These are phyloP conservation scores for Chaitophorus viminalis DNA, from an alignment of 2,888 invertebrate species.

Conservation along the genomic window DNA sequence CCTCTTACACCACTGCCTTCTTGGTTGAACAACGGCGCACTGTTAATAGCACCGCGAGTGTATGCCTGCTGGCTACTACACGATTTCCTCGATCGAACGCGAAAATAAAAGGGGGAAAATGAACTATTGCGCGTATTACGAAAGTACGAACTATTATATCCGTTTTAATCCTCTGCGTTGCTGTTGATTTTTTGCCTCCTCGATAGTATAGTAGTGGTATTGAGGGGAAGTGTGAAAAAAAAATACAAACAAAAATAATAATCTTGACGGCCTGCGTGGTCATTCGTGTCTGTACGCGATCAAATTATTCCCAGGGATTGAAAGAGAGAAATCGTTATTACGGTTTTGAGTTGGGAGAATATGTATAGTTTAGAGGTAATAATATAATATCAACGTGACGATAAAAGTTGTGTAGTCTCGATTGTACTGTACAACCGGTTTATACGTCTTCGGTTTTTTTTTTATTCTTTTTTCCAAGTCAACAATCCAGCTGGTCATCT, in stretches of 20 bases:
- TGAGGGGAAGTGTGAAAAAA: neutral
- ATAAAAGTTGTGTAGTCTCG: constrained; percentile 38
- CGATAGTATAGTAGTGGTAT: neutral
- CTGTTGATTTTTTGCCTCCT: constrained; percentile 3
- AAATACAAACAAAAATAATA: neutral
- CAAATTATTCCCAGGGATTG: neutral
- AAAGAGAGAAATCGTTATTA: constrained; percentile 31
- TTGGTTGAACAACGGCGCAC: neutral
- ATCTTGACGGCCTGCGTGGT: neutral
- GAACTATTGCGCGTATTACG: neutral
- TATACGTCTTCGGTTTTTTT: constrained; percentile 42
- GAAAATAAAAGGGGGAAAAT: neutral
- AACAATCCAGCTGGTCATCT: constrained; percentile 62
- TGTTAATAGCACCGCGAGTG: constrained; percentile 22
- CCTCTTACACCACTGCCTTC: neutral
- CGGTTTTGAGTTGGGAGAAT: constrained; percentile 25
- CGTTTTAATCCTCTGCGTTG: constrained; percentile 19
- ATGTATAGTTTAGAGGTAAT: constrained; percentile 20
- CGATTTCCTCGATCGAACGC: neutral
- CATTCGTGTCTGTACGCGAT: too few relatives aligned
- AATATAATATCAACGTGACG: constrained; percentile 47
- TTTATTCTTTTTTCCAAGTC: constrained; percentile 38
- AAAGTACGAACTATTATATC: too few relatives aligned
- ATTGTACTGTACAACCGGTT: constrained; percentile 54
- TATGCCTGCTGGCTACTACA: too few relatives aligned